A percentile compares a stretch with the other conserved stretches of the same genome.
phyloP scores from a whole-genome alignment of 2,888 invertebrate species.

The Volucella inanis region DNA sequence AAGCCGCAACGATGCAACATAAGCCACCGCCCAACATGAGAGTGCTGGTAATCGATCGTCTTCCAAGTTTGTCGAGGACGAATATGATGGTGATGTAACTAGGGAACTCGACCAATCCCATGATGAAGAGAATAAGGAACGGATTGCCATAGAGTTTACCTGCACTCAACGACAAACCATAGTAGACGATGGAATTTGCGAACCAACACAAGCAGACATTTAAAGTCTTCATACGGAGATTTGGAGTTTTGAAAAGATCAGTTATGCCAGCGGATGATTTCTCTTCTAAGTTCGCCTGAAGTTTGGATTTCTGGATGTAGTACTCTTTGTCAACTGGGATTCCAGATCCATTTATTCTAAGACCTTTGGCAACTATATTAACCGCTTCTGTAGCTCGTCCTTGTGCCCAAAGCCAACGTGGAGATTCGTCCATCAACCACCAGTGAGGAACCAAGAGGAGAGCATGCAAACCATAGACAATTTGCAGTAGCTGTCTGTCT shows the following conservation, averaged over 20 bases:
- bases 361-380: constrained; percentile 89
- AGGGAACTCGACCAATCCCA: constrained; percentile 91
- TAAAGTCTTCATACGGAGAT: constrained; percentile 89
- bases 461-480: constrained; percentile 90
- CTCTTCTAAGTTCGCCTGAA: constrained; percentile 80
- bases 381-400: constrained; percentile 89
- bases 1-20: constrained; percentile 89
- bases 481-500: constrained; percentile 89
- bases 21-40: constrained; percentile 91
- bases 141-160: constrained; percentile 92
- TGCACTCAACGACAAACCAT: constrained; percentile 91
- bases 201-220: constrained; percentile 94
- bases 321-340: constrained; percentile 87
- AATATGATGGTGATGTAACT: constrained; percentile 89
- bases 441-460: constrained; percentile 89
- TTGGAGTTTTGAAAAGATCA: constrained; percentile 92
- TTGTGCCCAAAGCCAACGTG: constrained; percentile 94
- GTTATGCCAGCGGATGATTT: constrained; percentile 85
- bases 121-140: constrained; percentile 90
- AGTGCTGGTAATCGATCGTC: constrained; percentile 89
- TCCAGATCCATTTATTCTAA: constrained; percentile 88
- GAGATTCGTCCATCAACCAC: constrained; percentile 95
- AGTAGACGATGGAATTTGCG: constrained; percentile 94
- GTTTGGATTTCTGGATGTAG: constrained; percentile 85
- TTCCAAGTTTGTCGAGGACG: constrained; percentile 89